Evolutionary conservation across 2,888 invertebrate genomes (phyloP).

Genomic region (Catonia carolina): DNA sequence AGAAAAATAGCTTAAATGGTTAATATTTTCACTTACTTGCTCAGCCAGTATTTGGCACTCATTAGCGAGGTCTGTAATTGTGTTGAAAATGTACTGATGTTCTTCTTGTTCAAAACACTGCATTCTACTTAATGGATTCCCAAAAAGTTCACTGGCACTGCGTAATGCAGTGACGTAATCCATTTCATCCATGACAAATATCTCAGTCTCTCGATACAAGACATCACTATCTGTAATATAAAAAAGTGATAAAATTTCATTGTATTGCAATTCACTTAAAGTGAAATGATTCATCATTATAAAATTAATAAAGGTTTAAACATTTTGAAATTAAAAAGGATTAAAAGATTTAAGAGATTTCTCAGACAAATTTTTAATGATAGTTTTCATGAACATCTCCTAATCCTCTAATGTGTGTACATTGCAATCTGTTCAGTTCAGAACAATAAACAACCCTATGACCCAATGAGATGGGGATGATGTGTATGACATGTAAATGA

Average conservation of each 20-base stretch:
- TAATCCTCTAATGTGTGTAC: too few species aligned
- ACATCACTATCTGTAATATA: constrained; percentile 13
- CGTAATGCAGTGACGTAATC: constrained; percentile 48
- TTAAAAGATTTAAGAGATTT: too few species aligned
- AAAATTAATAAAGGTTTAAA: too few species aligned
- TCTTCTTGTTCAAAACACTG: constrained; percentile 46
- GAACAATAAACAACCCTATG: too few species aligned
- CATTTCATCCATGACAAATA: constrained; percentile 43
- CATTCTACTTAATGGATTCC: constrained; percentile 48
- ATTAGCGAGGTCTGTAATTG: constrained; percentile 48
- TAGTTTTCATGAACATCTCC: too few species aligned
- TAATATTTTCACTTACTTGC: constrained; percentile 33
- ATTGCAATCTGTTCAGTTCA: too few species aligned
- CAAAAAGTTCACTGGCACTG: constrained; percentile 58
- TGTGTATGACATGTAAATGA: too few species aligned
- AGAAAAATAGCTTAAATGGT: too few species aligned
- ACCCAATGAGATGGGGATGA: too few species aligned
- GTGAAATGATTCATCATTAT: too few species aligned
- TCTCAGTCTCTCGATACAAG: constrained; percentile 42
- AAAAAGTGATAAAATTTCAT: neutral
- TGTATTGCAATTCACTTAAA: neutral
- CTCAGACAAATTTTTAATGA: too few species aligned
- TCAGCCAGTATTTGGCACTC: constrained; percentile 43
- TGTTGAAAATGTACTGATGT: constrained; percentile 50
- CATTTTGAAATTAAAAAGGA: too few species aligned